Percentiles rank a stretch among this genome's conserved stretches.
These are phyloP conservation scores for Agrilus mali DNA, from an alignment of 2,888 invertebrate genomes.

Conservation along the genomic window DNA sequence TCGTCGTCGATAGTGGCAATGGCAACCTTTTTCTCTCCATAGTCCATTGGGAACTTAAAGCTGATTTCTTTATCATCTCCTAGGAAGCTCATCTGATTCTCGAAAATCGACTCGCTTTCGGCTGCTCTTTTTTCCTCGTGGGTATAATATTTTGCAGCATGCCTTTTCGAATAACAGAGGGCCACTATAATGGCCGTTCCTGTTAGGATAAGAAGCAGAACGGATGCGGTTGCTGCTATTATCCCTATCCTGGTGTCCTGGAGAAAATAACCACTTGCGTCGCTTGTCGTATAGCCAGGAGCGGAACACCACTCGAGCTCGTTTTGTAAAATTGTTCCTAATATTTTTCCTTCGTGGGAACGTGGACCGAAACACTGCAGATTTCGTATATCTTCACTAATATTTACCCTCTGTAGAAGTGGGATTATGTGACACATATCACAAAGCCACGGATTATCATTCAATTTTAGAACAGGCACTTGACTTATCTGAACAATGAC, in stretches of 20 bases:
- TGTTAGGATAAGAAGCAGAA: constrained; percentile 40
- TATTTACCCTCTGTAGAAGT: constrained; percentile 45
- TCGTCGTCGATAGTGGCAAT: constrained; percentile 33
- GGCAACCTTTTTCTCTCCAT: constrained; percentile 28
- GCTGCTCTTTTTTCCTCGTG: constrained; percentile 52
- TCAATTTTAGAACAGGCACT: constrained; percentile 32
- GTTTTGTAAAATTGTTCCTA: constrained; percentile 30
- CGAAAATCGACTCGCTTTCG: constrained; percentile 35
- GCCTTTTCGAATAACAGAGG: constrained; percentile 54
- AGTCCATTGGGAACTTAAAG: constrained; percentile 43
- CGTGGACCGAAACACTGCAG: constrained; percentile 47
- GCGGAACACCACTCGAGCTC: constrained; percentile 41
- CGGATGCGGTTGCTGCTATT: constrained; percentile 42
- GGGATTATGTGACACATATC: constrained; percentile 51
- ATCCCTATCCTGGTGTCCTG: constrained; percentile 38
- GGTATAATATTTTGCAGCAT: constrained; percentile 69
- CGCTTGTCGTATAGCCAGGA: constrained; percentile 40
- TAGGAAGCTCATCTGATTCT: constrained; percentile 33
- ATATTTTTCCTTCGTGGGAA: constrained; percentile 38
- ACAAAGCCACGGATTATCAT: constrained; percentile 55
- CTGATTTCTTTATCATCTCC: constrained; percentile 39
- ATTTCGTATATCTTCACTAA: constrained; percentile 38
- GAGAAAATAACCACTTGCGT: constrained; percentile 32
- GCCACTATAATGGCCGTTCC: constrained; percentile 36
- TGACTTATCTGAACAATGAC: constrained; percentile 29